Evolutionary conservation across 2,113 vertebrate species (phyloP).

Genomic region (Corythornis madagascariensis): DNA sequence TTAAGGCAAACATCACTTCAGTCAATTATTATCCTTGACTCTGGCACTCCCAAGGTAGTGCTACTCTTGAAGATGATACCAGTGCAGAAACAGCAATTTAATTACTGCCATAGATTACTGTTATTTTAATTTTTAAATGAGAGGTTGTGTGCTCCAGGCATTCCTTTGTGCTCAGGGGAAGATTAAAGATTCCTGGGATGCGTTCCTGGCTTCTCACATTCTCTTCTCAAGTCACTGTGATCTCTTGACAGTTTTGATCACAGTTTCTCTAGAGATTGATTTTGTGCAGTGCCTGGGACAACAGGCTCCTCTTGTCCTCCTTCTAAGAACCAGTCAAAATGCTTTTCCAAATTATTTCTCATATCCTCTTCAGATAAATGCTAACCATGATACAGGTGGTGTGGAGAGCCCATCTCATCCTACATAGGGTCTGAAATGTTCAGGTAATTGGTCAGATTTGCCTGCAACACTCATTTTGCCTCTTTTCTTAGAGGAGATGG

Average conservation of each 20-base stretch:
- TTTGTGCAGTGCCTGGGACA: not conserved
- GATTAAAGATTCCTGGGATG: not conserved
- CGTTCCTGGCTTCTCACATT: not conserved
- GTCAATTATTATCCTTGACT: not conserved
- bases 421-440: not conserved
- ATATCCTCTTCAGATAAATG: not conserved
- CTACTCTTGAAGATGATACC: not conserved
- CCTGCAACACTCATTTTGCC: not conserved
- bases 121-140: not conserved
- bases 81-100: not conserved
- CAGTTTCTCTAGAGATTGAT: not conserved
- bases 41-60: not conserved
- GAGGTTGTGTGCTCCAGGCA: not conserved
- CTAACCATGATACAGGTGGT: not conserved
- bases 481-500: not conserved
- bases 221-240: not conserved
- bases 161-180: not conserved
- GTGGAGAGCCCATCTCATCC: not conserved
- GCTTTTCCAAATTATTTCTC: not conserved
- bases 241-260: not conserved
- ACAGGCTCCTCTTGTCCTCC: not conserved
- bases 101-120: not conserved
- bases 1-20: not conserved
- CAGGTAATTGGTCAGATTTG: not conserved
- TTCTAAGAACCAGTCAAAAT: not conserved